These are phyloP conservation scores for Porites lutea DNA, from an alignment of 64 coral and sea anemone genomes.

Conservation along the genomic window DNA sequence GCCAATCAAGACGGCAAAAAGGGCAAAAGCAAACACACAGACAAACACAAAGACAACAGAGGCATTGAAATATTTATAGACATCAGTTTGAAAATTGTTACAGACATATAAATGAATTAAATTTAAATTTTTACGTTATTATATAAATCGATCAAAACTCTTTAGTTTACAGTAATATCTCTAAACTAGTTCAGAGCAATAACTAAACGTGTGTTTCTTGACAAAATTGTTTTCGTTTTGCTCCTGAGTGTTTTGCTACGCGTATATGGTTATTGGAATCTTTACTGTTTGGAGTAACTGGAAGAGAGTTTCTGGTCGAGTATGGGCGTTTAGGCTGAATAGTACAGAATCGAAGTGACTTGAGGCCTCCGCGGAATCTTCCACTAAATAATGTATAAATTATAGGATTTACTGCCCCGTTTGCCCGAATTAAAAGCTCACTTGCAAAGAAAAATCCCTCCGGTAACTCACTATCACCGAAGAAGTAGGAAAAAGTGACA, in stretches of 20 bases:
- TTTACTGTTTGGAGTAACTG: background rate
- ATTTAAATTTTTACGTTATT: no score
- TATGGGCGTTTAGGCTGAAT: no score
- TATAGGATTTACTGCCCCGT: constrained; percentile 57
- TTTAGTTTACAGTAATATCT: background rate
- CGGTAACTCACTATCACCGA: background rate
- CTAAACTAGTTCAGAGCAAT: background rate
- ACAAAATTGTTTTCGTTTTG: background rate
- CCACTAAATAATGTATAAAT: constrained; percentile 32
- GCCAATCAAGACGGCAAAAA: no score
- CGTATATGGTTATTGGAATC: background rate
- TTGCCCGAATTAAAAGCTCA: constrained; percentile 50
- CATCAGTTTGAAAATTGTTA: no score
- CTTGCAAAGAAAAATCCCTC: background rate
- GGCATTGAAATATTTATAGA: no score
- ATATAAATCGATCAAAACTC: background rate
- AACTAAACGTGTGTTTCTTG: background rate
- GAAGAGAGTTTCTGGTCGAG: no score
- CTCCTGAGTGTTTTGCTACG: no score
- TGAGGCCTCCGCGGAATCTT: constrained; percentile 28
- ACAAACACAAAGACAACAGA: no score
- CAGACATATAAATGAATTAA: no score
- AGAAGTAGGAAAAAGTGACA: constrained; percentile 31
- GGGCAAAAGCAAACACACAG: no score
- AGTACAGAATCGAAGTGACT: background rate